Base-by-base conservation (phyloP, 53 echinoderm and acorn worm genomes). In the Paracentrotus lividus region DNA sequence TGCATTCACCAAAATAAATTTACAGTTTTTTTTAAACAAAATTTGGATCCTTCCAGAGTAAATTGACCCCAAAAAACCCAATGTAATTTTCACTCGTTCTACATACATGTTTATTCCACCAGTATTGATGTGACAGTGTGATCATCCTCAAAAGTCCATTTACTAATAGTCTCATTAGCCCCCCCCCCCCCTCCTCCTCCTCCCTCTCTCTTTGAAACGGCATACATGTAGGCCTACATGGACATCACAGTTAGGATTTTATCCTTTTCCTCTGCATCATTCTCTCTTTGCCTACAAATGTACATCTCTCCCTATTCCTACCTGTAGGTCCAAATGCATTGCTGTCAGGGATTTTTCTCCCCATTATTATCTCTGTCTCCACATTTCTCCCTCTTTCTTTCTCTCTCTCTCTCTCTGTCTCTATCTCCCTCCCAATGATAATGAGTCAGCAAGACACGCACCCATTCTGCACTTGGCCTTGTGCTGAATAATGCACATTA, bases 371-470 rank as follows among this genome's bases (percentile, higher is more conserved):
- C 49, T 47, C 24, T 10, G 1, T 33, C 32, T 55, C 57, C 2
- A 31, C 20, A 4, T 3, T 43, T 18, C 43, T 42, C 77, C 5
- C 77, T 44, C 77, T 77, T 32, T 44, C 77, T 77, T 5, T 43
- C 77, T 77, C 44, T 43, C 77, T 43, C 42, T 9, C 77, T 76
- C 42, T 42, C 43, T 21, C 44, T 0, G 18, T 77, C 86, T 85
- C 58, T 60, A 32, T 38, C 42, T 15, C 38, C 1, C 60, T 16
- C 20, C 20, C 55, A 0, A 88, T 88, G 60, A 88, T 88, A 88
- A 88, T 88, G 88, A 88, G 88, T 88, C 88, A 88, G 88, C 88
- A 88, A 61, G 88, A 59, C 55, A 42, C 89, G 23, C 42, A 6
- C 40, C 15, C 89, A 27, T 66, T 36, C 36, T 89, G 65, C 44